Evolutionary conservation across 2,888 invertebrate genomes (phyloP).

Genomic region (Aleiodes testaceus): DNA sequence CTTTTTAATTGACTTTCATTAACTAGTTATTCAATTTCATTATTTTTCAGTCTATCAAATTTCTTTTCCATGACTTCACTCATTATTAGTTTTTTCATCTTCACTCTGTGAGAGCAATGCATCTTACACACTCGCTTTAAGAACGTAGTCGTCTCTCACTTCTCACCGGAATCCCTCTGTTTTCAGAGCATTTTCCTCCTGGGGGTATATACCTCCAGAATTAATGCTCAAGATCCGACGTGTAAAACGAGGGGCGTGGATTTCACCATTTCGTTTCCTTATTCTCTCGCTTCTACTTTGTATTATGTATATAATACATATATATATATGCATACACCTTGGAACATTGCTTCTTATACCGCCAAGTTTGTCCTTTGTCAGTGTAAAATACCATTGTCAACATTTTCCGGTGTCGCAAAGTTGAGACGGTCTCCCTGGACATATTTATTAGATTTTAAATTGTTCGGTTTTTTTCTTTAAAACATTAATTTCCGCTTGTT

Average conservation of each 20-base stretch:
- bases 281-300: constrained; percentile 38
- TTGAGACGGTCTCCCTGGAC: not conserved
- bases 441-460: constrained; percentile 6
- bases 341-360: constrained; percentile 29
- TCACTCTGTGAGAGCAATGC: constrained; percentile 7
- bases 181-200: constrained; percentile 26
- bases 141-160: constrained; percentile 14
- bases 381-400: constrained; percentile 8
- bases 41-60: too few relatives aligned
- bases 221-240: constrained; percentile 48
- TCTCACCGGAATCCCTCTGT: constrained; percentile 30
- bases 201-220: constrained; percentile 35
- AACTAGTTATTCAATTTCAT: too few relatives aligned
- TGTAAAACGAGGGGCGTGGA: constrained; percentile 42
- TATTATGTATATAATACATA: not conserved
- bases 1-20: too few relatives aligned
- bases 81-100: not conserved
- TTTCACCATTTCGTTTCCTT: constrained; percentile 41
- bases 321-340: constrained; percentile 11
- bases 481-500: not conserved
- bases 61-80: not conserved
- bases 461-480: not conserved
- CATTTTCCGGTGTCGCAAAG: constrained; percentile 12
- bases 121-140: constrained; percentile 16
- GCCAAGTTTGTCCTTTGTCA: constrained; percentile 28